These are phyloP conservation scores for Lacerta viridis DNA, from an alignment of 2,797 vertebrate species.

Conservation along the genomic window DNA sequence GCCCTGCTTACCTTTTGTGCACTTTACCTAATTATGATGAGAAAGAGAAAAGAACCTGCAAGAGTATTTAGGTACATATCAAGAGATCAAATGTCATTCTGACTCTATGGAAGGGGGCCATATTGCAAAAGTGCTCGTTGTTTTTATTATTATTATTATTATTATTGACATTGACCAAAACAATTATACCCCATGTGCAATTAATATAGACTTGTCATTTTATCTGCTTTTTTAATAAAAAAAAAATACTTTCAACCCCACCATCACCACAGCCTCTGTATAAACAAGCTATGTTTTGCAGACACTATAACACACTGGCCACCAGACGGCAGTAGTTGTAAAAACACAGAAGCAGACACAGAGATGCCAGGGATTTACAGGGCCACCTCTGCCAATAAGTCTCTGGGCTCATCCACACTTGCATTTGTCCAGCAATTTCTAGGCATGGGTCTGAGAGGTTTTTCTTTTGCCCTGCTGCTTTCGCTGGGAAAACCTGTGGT, in stretches of 20 bases:
- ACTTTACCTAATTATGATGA: neutral
- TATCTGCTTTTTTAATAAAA: neutral
- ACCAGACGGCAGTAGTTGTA: conserved; percentile 65
- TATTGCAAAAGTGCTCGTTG: neutral
- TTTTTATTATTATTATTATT: too few species aligned
- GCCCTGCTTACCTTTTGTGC: too few species aligned
- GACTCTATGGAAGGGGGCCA: neutral
- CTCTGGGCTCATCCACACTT: neutral
- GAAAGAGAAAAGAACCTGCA: neutral
- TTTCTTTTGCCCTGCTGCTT: too few species aligned
- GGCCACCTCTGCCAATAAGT: neutral
- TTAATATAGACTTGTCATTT: neutral
- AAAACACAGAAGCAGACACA: neutral
- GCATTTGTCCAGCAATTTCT: too few species aligned
- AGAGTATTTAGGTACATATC: neutral
- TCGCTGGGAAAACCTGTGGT: too few species aligned
- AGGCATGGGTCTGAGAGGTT: too few species aligned
- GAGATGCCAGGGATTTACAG: neutral
- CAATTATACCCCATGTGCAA: neutral
- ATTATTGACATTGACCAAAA: neutral
- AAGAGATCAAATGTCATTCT: neutral
- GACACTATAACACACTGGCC: neutral
- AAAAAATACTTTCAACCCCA: too few species aligned
- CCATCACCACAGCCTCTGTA: too few species aligned
- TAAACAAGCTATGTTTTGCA: neutral